Conservation (phyloP, 2,888 invertebrate species). For the Sthenelais limicola region DNA sequence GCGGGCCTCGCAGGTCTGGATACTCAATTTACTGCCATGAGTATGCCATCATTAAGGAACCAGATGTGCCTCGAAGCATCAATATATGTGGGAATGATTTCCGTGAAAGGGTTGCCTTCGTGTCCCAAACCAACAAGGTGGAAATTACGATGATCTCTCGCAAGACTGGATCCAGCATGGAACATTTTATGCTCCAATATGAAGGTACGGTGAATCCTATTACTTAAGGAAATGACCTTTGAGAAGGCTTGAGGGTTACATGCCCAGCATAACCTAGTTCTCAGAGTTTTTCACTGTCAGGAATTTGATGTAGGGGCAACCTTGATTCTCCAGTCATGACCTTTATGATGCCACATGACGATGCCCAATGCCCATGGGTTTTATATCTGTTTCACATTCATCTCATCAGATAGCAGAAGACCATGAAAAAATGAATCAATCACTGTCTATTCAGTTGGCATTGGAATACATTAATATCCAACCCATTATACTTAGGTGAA, state of each 20-base stretch:
- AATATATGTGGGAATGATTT: constrained; percentile 37
- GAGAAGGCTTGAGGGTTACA: background rate
- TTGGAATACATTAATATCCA: too few relatives aligned
- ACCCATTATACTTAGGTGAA: too few relatives aligned
- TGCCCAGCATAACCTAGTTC: too few relatives aligned
- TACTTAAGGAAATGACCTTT: background rate
- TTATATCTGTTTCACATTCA: too few relatives aligned
- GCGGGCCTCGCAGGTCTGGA: constrained; percentile 11
- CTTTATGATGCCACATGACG: too few relatives aligned
- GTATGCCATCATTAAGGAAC: constrained; percentile 39
- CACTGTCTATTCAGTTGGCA: too few relatives aligned
- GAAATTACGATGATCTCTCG: constrained; percentile 33
- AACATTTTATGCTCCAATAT: constrained; percentile 35
- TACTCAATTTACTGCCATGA: constrained; percentile 41
- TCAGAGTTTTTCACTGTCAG: too few relatives aligned
- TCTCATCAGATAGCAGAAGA: too few relatives aligned
- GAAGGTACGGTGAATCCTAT: constrained; percentile 9
- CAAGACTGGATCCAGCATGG: constrained; percentile 13
- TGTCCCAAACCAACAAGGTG: constrained; percentile 27
- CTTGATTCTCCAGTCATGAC: too few relatives aligned
- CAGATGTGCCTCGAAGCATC: constrained; percentile 37
- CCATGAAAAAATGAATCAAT: too few relatives aligned
- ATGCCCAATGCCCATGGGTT: too few relatives aligned
- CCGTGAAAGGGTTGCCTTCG: constrained; percentile 25
- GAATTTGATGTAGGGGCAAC: too few relatives aligned